Percentiles rank a stretch among this genome's conserved stretches.
Evolutionary conservation across 1,140 invertebrate genomes (phyloP).

Genomic region (Drosophila ogumai): DNA sequence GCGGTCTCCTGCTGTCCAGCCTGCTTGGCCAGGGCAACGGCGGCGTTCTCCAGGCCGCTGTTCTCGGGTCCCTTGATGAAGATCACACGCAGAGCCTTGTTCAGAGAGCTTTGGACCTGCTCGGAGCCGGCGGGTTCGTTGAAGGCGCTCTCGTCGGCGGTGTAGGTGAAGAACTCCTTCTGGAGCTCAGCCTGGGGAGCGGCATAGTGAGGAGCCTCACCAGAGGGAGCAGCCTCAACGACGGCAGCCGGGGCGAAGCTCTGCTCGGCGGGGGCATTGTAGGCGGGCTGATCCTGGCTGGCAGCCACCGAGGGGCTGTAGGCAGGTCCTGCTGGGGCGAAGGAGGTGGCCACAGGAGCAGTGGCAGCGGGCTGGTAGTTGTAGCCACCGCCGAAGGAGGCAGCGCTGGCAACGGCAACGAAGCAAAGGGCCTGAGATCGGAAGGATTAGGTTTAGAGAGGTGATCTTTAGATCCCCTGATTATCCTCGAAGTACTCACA

Average conservation of each 20-base stretch:
- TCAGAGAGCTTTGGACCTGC: conserved; percentile 56
- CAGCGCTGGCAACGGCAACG: conserved; percentile 47
- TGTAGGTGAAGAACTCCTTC: conserved; percentile 79
- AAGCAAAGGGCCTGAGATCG: conserved; percentile 45
- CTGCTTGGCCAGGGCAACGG: conserved; percentile 70
- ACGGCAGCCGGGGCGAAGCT: background rate
- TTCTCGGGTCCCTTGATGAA: conserved; percentile 81
- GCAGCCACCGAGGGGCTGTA: conserved; percentile 18
- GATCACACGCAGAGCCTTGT: conserved; percentile 69
- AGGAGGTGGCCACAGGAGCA: conserved; percentile 38
- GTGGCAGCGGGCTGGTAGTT: conserved; percentile 64
- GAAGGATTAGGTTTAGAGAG: background rate
- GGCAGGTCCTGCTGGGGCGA: conserved; percentile 14
- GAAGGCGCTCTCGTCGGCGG: conserved; percentile 71
- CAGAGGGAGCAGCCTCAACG: conserved; percentile 43
- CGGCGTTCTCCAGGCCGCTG: conserved; percentile 72
- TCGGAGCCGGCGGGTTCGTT: conserved; percentile 56
- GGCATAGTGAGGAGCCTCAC: conserved; percentile 38
- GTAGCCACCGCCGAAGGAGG: conserved; percentile 45
- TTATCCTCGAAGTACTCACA: conserved; percentile 47
- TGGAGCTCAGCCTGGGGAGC: conserved; percentile 63
- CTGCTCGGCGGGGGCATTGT: conserved; percentile 30
- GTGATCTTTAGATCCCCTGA: background rate
- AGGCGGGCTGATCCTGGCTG: conserved; percentile 24
- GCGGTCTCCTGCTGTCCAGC: conserved; percentile 75